Conservation (phyloP, 2,888 invertebrate species). For the Vannuccia rotundouncinata region DNA sequence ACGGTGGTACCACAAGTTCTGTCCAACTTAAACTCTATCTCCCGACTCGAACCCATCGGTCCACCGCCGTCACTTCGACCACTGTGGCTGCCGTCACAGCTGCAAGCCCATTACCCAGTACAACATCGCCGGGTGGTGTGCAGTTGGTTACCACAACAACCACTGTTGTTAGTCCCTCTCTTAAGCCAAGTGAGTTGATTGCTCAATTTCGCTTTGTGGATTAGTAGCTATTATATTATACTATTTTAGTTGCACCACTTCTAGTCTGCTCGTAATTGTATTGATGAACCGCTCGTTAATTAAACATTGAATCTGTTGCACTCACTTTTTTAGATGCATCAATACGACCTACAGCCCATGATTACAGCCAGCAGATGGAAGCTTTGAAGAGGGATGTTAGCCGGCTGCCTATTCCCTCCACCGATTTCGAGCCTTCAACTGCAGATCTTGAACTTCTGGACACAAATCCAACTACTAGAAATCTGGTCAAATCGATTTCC, state of each 20-base stretch:
- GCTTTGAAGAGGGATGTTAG: slow-evolving; percentile 24
- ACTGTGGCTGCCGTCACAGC: background rate
- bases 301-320: no score
- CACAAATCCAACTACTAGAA: slow-evolving; percentile 15
- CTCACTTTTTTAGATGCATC: no score
- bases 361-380: background rate
- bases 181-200: background rate
- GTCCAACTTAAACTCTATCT: background rate
- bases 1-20: no score
- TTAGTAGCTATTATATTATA: no score
- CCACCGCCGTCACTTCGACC: background rate
- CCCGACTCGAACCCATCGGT: background rate
- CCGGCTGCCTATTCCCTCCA: background rate
- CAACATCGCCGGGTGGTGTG: background rate
- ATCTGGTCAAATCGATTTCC: slow-evolving; percentile 28
- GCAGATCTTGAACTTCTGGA: slow-evolving; percentile 29
- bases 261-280: no score
- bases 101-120: background rate
- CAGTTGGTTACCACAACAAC: background rate
- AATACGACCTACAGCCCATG: background rate
- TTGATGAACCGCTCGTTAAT: no score
- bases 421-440: slow-evolving; percentile 29
- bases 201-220: no score
- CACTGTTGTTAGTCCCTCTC: background rate
- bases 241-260: no score